A percentile compares a stretch with the other conserved stretches of the same genome.
phyloP scores from a whole-genome alignment of 2,888 invertebrate species.

The Drosophila lutescens region DNA sequence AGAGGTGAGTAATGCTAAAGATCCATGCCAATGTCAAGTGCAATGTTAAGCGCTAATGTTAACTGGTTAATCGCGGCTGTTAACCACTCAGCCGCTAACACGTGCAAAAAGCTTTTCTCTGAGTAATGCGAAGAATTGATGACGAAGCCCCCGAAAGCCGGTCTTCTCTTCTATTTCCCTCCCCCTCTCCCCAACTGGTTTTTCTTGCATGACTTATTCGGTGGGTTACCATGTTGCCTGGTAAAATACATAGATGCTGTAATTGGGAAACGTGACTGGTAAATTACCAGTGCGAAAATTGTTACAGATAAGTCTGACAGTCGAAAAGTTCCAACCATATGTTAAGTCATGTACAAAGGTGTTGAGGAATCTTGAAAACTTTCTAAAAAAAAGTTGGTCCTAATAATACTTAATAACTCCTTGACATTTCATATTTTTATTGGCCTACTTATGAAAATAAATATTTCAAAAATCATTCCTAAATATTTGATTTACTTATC shows the following conservation, averaged over 20 bases:
- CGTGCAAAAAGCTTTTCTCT: constrained; percentile 29
- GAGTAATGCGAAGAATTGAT: constrained; percentile 25
- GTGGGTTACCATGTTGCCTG: constrained; percentile 15
- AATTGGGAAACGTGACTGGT: constrained; percentile 38
- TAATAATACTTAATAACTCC: too few relatives aligned
- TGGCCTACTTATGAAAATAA: too few relatives aligned
- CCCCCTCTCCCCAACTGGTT: constrained; percentile 21
- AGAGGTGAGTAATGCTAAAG: constrained; percentile 59
- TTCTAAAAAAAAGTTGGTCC: too few relatives aligned
- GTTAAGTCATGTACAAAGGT: neutral
- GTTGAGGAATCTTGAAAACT: neutral
- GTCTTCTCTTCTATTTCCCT: constrained; percentile 11
- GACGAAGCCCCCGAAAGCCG: constrained; percentile 33
- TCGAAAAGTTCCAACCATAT: neutral
- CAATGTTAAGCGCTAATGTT: constrained; percentile 15
- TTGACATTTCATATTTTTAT: too few relatives aligned
- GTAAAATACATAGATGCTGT: constrained; percentile 27
- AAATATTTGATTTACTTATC: neutral
- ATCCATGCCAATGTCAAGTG: constrained; percentile 35
- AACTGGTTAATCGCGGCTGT: constrained; percentile 11
- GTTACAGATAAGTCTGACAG: constrained; percentile 13
- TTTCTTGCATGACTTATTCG: constrained; percentile 17
- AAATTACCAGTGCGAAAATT: constrained; percentile 31
- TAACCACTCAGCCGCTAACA: constrained; percentile 15
- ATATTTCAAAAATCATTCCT: neutral